These are phyloP conservation scores for Leptinotarsa texana DNA, from an alignment of 1,140 invertebrate species.

Conservation along the genomic window DNA sequence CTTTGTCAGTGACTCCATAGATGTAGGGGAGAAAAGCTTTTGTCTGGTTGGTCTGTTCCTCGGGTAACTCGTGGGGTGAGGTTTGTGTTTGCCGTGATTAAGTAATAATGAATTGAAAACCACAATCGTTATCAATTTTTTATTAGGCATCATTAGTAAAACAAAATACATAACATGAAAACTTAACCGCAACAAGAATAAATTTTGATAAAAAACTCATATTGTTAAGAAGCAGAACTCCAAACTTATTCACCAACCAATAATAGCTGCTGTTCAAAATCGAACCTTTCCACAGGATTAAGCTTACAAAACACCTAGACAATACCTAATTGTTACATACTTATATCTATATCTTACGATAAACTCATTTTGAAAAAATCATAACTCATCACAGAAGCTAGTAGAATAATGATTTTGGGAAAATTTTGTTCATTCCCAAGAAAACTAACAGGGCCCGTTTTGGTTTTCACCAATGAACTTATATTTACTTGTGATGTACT, in stretches of 20 bases:
- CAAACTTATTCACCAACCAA: neutral
- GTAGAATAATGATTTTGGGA: slow-evolving; percentile 34
- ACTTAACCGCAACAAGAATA: slow-evolving; percentile 1
- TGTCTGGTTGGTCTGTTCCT: too few relatives aligned
- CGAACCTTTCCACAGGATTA: neutral
- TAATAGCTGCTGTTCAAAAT: neutral
- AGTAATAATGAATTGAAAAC: neutral
- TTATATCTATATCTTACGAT: slow-evolving; percentile 20
- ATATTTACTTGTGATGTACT: too few relatives aligned
- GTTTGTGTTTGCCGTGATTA: too few relatives aligned
- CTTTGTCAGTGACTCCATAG: too few relatives aligned
- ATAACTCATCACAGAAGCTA: slow-evolving; percentile 50
- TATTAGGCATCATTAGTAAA: slow-evolving; percentile 8
- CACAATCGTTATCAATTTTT: neutral
- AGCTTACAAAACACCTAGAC: neutral
- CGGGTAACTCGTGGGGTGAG: too few relatives aligned
- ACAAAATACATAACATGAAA: neutral
- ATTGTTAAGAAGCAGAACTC: neutral
- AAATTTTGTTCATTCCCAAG: slow-evolving; percentile 23
- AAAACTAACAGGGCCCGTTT: neutral
- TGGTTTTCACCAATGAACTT: neutral
- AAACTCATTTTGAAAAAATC: slow-evolving; percentile 36
- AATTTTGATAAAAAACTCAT: neutral
- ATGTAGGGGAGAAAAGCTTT: too few relatives aligned
- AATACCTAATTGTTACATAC: slow-evolving; percentile 11